Conservation (phyloP, 2,113 vertebrate genomes). For the Scomber japonicus region DNA sequence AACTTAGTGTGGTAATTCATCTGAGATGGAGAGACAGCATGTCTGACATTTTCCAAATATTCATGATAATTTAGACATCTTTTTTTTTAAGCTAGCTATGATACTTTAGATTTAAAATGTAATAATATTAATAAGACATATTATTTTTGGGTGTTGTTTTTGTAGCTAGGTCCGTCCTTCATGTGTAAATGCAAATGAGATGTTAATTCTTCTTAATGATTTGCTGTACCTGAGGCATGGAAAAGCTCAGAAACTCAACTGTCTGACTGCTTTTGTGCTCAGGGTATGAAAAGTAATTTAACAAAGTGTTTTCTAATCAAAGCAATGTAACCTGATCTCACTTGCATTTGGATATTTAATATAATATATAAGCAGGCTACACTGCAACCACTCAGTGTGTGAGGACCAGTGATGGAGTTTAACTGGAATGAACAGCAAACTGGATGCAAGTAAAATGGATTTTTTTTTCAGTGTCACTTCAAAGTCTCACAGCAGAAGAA, state of each 20-base stretch:
- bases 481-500: slow-evolving; percentile 33
- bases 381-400: slow-evolving; percentile 14
- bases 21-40: slow-evolving; percentile 65
- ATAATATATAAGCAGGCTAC: slow-evolving; percentile 32
- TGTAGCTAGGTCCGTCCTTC: slow-evolving; percentile 44
- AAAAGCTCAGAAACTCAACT: slow-evolving; percentile 74
- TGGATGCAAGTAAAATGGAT: slow-evolving; percentile 2
- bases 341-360: slow-evolving; percentile 68
- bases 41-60: slow-evolving; percentile 10
- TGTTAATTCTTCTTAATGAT: slow-evolving; percentile 85
- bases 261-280: slow-evolving; percentile 80
- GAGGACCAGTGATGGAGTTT: slow-evolving; percentile 42
- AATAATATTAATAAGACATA: slow-evolving; percentile 2
- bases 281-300: slow-evolving; percentile 86
- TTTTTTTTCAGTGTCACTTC: slow-evolving; percentile 40
- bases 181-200: slow-evolving; percentile 83
- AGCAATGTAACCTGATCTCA: slow-evolving; percentile 77
- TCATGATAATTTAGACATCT: not conserved
- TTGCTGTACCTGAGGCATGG: slow-evolving; percentile 80
- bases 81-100: not conserved
- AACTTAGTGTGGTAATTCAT: slow-evolving; percentile 65
- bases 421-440: slow-evolving; percentile 51
- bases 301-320: slow-evolving; percentile 84
- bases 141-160: not conserved
- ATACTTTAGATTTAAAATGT: not conserved